Evolutionary conservation across 2,113 vertebrate genomes (phyloP).

Genomic region (Cyphomyrus plagiostoma): DNA sequence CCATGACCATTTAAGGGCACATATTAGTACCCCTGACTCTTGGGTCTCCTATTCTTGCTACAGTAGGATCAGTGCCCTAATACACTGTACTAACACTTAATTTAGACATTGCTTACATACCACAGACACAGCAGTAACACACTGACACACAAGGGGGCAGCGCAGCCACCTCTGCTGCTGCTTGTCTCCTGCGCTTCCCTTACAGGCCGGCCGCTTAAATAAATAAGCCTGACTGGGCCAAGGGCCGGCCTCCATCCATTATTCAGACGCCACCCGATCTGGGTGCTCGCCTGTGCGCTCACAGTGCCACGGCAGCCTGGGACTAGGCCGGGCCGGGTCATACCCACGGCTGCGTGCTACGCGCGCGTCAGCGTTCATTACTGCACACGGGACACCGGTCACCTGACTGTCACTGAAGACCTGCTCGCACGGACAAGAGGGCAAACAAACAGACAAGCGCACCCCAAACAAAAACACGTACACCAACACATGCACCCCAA

Average conservation of each 20-base stretch:
- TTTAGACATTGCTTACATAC: background rate
- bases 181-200: background rate
- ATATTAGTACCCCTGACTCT: background rate
- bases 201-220: slow-evolving; percentile 18
- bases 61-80: background rate
- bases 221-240: slow-evolving; percentile 42
- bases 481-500: background rate
- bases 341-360: background rate
- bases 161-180: background rate
- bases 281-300: slow-evolving; percentile 23
- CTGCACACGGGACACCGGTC: background rate
- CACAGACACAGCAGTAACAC: background rate
- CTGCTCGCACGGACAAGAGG: background rate
- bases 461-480: background rate
- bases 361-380: background rate
- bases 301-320: background rate
- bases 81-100: background rate
- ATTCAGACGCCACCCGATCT: slow-evolving; percentile 48
- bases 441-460: background rate
- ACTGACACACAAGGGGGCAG: background rate
- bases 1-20: background rate
- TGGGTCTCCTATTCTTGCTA: background rate
- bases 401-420: background rate
- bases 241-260: slow-evolving; percentile 44
- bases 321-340: background rate